Evolutionary conservation across 1,140 invertebrate species (phyloP), one percentile per base, ranked within the genome.

Genomic region (Idris sp.): DNA sequence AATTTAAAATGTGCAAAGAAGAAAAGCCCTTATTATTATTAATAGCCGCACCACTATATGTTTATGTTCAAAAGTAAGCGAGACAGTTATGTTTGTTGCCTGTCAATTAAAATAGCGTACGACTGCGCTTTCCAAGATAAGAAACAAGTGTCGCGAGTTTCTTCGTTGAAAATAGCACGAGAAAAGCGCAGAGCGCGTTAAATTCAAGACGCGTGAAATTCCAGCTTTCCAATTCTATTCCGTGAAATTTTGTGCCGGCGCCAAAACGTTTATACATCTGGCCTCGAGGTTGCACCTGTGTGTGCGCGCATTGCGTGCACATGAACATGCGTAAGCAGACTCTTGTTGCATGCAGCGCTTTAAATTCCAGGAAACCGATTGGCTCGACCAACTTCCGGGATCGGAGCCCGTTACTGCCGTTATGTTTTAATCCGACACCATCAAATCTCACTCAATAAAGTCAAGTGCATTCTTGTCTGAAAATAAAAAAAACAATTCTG

Each of bases 141-240:
- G 40, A 40, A 35, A 58, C 16, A 35, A 41, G 53, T 58, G 53
- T 58, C 53, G 40, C 38, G 15, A 44, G 40, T 28, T 43, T 30
- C 0, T 43, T 30, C 0, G 53, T 44, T 58, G 18, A 35, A 43
- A 58, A 58, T 44, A 43, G 53, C 11, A 28, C 40, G 40, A 11
- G 28, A 44, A 58, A 58, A 58, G 16, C 30, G 25, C 44, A 10
- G 16, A 41, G 14, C 18, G 13, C 13, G 38, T 25, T 33, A 44
- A 58, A 58, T 44, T 58, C 30, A 46, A 61, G 56, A 40, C 43
- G 56, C 41, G 35, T 49, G 33, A 61, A 61, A 61, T 61, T 61
- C 56, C 43, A 61, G 33, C 56, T 61, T 61, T 61, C 56, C 56
- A 48, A 49, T 61, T 48, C 19, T 14, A 59, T 18, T n/a, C 16